Base-by-base conservation (phyloP, 2,888 invertebrate genomes). In the Apotomis turbidana region DNA sequence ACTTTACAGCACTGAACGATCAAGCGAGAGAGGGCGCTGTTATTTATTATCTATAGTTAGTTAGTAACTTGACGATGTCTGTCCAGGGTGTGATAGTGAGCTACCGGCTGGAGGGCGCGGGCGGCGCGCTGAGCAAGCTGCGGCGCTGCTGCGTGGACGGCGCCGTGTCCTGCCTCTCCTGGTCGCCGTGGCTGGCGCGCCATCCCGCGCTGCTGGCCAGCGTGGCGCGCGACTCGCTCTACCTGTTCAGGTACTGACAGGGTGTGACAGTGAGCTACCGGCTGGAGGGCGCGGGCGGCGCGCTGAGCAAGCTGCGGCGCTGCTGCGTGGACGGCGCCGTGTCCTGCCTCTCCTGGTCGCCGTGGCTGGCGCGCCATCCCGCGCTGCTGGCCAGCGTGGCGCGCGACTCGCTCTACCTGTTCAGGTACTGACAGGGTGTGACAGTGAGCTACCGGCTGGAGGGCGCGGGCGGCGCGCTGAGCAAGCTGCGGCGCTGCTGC, bases 291-390 rank as follows among this genome's bases (percentile, higher is more conserved):
- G 41, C 41, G 41, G 41, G 41, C 5, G 41, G 41, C 5, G 41
- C 41, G 5, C 41, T 41, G n/a, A 10, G 41, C 58, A 96, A 96
- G 88, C 91, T 96, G 78, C 94, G 95, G 74, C 94, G 96, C 83
- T 94, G 94, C 78, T 90, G 94, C 73, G 95, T 95, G 80, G 95
- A 90, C 81, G 95, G 95, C 78, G 94, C 41, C 41, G 41, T 41
- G 41, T 96, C 68, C 94, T 97, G 70, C 87, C 94, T 97, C 71
- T 95, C 96, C 77, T 97, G 96, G 93, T 94, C 97, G 82, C 95
- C 97, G 8, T 97, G 97, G 97, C 95, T 97, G 70, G 97, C 96
- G 80, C 90, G 97, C 4, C 97, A 97, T 86, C 97, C 97, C 52
- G 95, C 96, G 61, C 90, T 98, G 70, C 94, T 98, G 27, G 96